Evolutionary conservation across 2,888 invertebrate species (phyloP), one percentile per base, ranked within the genome.

Genomic region (Achlya flavicornis): DNA sequence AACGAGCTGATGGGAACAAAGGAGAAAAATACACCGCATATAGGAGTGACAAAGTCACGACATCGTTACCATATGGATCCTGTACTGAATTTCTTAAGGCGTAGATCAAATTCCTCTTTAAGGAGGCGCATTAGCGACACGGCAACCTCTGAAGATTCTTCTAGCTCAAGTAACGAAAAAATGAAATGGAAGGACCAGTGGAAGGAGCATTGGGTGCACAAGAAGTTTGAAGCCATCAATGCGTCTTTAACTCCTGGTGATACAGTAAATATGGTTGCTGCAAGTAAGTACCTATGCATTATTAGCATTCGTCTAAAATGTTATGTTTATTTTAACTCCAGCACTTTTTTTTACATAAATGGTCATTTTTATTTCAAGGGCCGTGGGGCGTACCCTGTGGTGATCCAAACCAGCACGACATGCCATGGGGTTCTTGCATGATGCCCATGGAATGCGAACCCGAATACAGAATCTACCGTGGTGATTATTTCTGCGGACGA

Each of bases 361-460:
- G 2, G 19, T 19, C 4, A 8, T 53, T 53, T 53, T 19, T 19
- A 53, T 63, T 71, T 70, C 68, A 11, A 92, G 93, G 92, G 48
- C 93, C 93, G 1, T 92, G 91, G 93, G 92, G 92, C 2, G 84
- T 89, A 4, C 81, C 87, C 0, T 92, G 92, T 66, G 93, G 92
- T 0, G 93, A 93, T 69, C 92, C 92, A 0, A 83, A 86, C 59
- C 90, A 91, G 64, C 89, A 91, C 63, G 92, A 92, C 63, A 82
- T 87, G 80, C 93, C 92, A 0, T 92, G 91, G 93, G 93, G 92
- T 0, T 73, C 77, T 12, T 93, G 93, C 70, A 87, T 87, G 86
- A 69, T 90, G 8, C 68, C 87, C 0, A 75, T 79, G 72, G 90
- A 91, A 64, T 93, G 92, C 62, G 89, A 90, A 16, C 63, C 87